Evolutionary conservation across 2,113 vertebrate genomes (phyloP).

Genomic region (Rhabdornis inornatus): DNA sequence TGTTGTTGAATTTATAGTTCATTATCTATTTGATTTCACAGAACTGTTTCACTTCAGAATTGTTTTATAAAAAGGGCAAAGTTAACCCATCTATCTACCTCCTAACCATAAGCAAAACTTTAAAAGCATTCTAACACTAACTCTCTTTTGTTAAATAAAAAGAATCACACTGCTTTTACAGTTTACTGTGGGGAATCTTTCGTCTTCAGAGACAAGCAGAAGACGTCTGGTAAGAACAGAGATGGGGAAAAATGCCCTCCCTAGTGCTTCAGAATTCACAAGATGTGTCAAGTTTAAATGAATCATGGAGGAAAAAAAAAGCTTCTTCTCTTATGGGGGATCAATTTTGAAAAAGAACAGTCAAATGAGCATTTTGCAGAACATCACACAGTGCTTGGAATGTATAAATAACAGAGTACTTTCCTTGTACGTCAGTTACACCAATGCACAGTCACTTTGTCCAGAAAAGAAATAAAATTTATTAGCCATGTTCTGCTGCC

Average conservation of each 20-base stretch:
- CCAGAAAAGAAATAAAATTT: slow-evolving; percentile 9
- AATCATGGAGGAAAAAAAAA: background rate
- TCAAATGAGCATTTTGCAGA: slow-evolving; percentile 39
- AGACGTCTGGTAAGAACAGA: background rate
- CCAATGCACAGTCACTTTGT: slow-evolving; percentile 14
- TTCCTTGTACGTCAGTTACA: slow-evolving; percentile 29
- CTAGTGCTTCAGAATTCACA: background rate
- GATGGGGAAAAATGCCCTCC: slow-evolving; percentile 1
- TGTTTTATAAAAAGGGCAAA: slow-evolving; percentile 14
- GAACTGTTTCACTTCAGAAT: background rate
- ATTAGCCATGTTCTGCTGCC: background rate
- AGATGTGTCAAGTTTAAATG: slow-evolving; percentile 42
- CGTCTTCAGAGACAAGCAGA: slow-evolving; percentile 21
- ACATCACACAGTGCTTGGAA: slow-evolving; percentile 11
- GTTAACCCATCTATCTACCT: background rate
- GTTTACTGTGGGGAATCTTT: slow-evolving; percentile 21
- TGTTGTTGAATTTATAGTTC: background rate
- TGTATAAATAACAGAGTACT: slow-evolving; percentile 2
- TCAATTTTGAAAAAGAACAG: slow-evolving; percentile 41
- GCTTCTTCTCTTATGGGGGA: slow-evolving; percentile 15
- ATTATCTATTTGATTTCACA: background rate
- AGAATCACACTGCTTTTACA: slow-evolving; percentile 9
- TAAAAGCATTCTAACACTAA: background rate
- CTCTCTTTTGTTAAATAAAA: background rate
- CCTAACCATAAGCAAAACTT: background rate